Evolutionary conservation across 1,140 invertebrate genomes (phyloP).

Genomic region (Chironomus striatipennis): DNA sequence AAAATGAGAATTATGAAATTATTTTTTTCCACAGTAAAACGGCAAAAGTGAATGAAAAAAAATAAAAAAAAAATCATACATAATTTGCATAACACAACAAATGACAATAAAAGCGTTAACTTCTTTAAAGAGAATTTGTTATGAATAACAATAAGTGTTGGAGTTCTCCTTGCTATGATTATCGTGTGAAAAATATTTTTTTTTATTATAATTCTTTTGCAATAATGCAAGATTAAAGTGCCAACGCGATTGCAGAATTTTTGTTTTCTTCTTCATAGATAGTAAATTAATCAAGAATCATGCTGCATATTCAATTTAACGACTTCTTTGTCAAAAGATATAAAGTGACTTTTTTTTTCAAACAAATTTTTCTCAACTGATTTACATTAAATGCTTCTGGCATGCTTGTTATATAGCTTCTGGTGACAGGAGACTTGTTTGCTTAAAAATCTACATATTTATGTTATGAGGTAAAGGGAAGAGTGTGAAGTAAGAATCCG

Average conservation of each 20-base stretch:
- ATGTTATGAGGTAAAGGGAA: neutral
- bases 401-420: neutral
- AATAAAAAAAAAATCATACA: neutral
- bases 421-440: neutral
- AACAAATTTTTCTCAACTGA: no score
- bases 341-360: no score
- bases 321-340: neutral
- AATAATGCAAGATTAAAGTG: neutral
- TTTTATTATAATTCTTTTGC: neutral
- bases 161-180: neutral
- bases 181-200: conserved; percentile 2
- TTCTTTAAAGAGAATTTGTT: conserved; percentile 18
- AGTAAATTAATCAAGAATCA: conserved; percentile 14
- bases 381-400: neutral
- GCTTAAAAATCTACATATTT: neutral
- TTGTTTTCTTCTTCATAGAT: neutral
- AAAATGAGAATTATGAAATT: conserved; percentile 10
- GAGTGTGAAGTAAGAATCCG: no score
- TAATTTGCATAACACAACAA: conserved; percentile 21
- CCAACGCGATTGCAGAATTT: neutral
- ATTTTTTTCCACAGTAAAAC: neutral
- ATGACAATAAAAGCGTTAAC: conserved; percentile 18
- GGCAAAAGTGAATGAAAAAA: neutral
- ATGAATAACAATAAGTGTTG: conserved; percentile 10
- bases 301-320: conserved; percentile 9